These are phyloP conservation scores for Drosophila ambigua DNA, from an alignment of 1,140 invertebrate species.

Conservation along the genomic window DNA sequence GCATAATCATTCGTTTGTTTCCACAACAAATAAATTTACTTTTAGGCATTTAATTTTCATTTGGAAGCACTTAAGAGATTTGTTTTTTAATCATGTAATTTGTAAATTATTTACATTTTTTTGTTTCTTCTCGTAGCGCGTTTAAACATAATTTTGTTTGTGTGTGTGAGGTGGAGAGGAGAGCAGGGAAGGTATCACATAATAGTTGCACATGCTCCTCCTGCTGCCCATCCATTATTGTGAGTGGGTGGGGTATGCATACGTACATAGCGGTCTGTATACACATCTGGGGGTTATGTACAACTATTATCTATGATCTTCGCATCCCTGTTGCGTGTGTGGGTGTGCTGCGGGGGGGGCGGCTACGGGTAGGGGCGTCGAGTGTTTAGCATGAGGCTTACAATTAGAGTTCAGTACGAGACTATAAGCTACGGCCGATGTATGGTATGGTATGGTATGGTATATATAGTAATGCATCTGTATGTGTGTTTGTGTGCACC, in stretches of 20 bases:
- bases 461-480: conserved; percentile 10
- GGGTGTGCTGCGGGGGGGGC: conserved; percentile 1
- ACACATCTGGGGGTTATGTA: too few species aligned
- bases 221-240: too few species aligned
- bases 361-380: background rate
- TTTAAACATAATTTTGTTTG: conserved; percentile 16
- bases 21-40: background rate
- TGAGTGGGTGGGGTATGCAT: too few species aligned
- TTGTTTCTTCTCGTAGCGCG: conserved; percentile 8
- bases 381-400: conserved; percentile 55
- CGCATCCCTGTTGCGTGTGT: conserved; percentile 10
- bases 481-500: conserved; percentile 33
- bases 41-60: background rate
- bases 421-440: conserved; percentile 68
- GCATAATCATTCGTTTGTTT: too few species aligned
- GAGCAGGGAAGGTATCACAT: background rate
- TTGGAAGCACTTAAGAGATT: conserved; percentile 71
- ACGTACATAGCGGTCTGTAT: too few species aligned
- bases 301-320: conserved; percentile 3
- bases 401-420: conserved; percentile 71
- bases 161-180: background rate
- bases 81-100: conserved; percentile 53
- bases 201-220: conserved; percentile 29
- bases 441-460: conserved; percentile 8
- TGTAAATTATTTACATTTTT: conserved; percentile 65